Conservation (phyloP, 2,888 invertebrate genomes). For the Helobdella robusta region DNA sequence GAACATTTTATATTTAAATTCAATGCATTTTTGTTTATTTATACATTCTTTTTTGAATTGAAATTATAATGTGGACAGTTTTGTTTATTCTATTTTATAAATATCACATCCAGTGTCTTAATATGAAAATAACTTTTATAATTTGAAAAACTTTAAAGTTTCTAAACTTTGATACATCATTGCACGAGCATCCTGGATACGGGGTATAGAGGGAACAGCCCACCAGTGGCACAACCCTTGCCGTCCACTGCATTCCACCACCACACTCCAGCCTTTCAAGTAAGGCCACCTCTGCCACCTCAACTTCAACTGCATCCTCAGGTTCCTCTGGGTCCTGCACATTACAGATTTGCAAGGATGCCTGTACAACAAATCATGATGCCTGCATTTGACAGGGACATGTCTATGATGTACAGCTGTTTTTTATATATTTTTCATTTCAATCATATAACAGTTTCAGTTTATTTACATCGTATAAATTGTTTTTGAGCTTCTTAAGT, state of each 20-base stretch:
- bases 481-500: not conserved
- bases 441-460: not conserved
- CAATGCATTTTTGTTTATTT: too few species aligned
- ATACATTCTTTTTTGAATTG: too few species aligned
- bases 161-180: too few species aligned
- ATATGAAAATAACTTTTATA: too few species aligned
- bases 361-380: conserved; percentile 29
- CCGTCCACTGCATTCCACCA: conserved; percentile 22
- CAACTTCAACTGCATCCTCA: conserved; percentile 7
- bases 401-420: conserved; percentile 24
- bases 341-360: conserved; percentile 26
- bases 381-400: conserved; percentile 24
- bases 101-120: too few species aligned
- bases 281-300: conserved; percentile 13
- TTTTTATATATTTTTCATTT: too few species aligned
- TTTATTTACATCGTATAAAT: not conserved
- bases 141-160: too few species aligned
- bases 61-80: too few species aligned
- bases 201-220: conserved; percentile 25
- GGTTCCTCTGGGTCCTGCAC: not conserved
- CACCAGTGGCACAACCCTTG: conserved; percentile 23
- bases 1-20: too few species aligned
- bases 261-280: conserved; percentile 14
- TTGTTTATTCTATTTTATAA: too few species aligned
- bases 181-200: conserved; percentile 25